Evolutionary conservation across 2,113 vertebrate genomes (phyloP), one percentile per base, ranked within the genome.

Genomic region (Seriola aureovittata): DNA sequence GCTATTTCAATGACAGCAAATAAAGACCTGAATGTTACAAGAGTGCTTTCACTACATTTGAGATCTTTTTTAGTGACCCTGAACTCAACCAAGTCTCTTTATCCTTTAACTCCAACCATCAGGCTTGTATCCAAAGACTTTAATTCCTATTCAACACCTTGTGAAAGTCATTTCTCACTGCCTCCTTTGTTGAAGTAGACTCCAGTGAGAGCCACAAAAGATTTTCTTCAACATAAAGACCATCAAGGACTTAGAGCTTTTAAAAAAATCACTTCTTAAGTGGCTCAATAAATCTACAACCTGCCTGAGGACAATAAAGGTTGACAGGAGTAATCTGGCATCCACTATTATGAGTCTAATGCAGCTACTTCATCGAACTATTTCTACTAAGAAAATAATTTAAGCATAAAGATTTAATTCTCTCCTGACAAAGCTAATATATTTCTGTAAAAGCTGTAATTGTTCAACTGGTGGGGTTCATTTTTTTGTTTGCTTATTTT

Each of bases 211-310:
- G 23, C 25, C 1, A 4, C 19, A 64, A 52, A 71, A 66, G 23
- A 67, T 34, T 52, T 58, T 58, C 29, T 69, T 25, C 0, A 63
- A 46, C 19, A 36, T 44, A 3, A 12, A 36, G 34, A 75, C 21
- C 34, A 62, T 23, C 1, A 5, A n/a, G 44, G 59, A 84, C 8
- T 8, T 19, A 10, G 2, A 46, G 46, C 48, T 76, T 21, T 62
- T 17, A 54, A 73, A 70, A 9, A 70, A 9, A 63, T 25, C 5
- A 17, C 25, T 46, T 21, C 36, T 71, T 52, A 71, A 52, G 2
- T 55, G 32, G 5, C 3, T 81, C 52, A 55, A 55, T 67, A 72
- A 66, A 71, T 65, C 67, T 46, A 8, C 11, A 59, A 34, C 42
- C 59, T 46, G 60, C 7, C 21, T 19, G 50, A 38, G 54, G 60